Evolutionary conservation across 2,113 vertebrate species (phyloP).

Genomic region (Osmerus mordax): DNA sequence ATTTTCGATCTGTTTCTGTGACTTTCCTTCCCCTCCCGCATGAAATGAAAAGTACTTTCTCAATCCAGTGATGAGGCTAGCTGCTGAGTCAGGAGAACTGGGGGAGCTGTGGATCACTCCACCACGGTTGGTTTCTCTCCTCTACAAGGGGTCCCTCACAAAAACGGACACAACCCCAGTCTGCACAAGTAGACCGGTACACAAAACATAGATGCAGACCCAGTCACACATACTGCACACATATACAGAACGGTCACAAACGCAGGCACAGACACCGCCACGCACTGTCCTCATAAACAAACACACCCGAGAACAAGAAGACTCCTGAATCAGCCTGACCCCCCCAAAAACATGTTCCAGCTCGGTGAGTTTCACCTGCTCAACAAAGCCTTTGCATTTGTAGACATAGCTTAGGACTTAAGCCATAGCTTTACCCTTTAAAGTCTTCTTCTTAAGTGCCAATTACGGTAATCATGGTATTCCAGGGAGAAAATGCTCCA

Average conservation of each 20-base stretch:
- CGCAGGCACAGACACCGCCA: not conserved
- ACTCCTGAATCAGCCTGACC: too few species aligned
- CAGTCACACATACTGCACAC: not conserved
- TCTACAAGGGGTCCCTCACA: not conserved
- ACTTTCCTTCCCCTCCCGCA: too few species aligned
- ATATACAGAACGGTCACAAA: not conserved
- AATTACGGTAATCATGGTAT: conserved; percentile 47
- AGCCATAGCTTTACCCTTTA: conserved; percentile 49
- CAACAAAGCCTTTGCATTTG: conserved; percentile 43
- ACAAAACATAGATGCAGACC: not conserved
- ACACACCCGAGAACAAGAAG: not conserved
- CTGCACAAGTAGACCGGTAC: not conserved
- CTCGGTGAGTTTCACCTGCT: not conserved
- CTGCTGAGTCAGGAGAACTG: conserved; percentile 47
- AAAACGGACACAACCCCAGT: too few species aligned
- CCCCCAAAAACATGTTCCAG: not conserved
- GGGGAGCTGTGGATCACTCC: conserved; percentile 37
- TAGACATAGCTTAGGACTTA: conserved; percentile 34
- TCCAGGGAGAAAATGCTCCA: conserved; percentile 19
- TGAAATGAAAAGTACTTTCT: not conserved
- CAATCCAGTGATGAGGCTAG: too few species aligned
- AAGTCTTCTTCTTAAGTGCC: conserved; percentile 29
- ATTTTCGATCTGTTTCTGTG: too few species aligned
- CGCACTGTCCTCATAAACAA: not conserved
- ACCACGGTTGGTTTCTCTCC: conserved; percentile 20